A percentile compares a stretch with the other conserved stretches of the same genome.
These are phyloP conservation scores for Mugil cephalus DNA, from an alignment of 2,113 vertebrate genomes.

Conservation along the genomic window DNA sequence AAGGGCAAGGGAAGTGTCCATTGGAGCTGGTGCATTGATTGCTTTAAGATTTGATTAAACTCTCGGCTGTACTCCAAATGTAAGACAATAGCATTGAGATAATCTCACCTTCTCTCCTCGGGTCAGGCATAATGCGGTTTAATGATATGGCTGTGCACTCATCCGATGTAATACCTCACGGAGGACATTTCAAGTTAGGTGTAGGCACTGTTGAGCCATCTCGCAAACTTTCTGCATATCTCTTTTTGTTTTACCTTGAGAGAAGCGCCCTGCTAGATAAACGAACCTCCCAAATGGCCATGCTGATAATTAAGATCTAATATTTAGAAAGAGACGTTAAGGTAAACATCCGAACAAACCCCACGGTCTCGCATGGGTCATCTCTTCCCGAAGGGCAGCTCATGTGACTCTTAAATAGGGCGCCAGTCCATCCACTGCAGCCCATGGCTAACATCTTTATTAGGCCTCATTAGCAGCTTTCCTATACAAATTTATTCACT, in stretches of 20 bases:
- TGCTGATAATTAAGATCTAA: slow-evolving; percentile 60
- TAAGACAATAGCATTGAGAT: slow-evolving; percentile 81
- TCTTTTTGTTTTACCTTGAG: background rate
- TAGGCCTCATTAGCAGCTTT: slow-evolving; percentile 77
- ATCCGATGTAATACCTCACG: slow-evolving; percentile 45
- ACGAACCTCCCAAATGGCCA: slow-evolving; percentile 32
- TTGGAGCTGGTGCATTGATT: slow-evolving; percentile 75
- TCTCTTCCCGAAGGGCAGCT: slow-evolving; percentile 57
- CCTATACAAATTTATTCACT: slow-evolving; percentile 76
- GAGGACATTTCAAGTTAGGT: slow-evolving; percentile 44
- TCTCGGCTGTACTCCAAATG: slow-evolving; percentile 72
- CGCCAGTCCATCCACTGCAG: slow-evolving; percentile 54
- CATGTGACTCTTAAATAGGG: slow-evolving; percentile 67
- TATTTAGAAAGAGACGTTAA: slow-evolving; percentile 54
- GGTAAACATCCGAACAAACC: slow-evolving; percentile 60
- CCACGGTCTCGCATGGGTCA: slow-evolving; percentile 48
- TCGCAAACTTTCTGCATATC: too few relatives aligned
- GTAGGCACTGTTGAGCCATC: slow-evolving; percentile 7
- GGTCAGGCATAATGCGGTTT: slow-evolving; percentile 77
- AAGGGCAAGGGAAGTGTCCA: slow-evolving; percentile 73
- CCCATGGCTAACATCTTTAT: slow-evolving; percentile 72
- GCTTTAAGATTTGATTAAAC: slow-evolving; percentile 81
- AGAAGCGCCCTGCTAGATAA: slow-evolving; percentile 4
- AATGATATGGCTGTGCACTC: slow-evolving; percentile 49
- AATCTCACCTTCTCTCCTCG: slow-evolving; percentile 75